Evolutionary conservation across 2,113 vertebrate genomes (phyloP), one percentile per base, ranked within the genome.

Genomic region (Saimiri boliviensis): DNA sequence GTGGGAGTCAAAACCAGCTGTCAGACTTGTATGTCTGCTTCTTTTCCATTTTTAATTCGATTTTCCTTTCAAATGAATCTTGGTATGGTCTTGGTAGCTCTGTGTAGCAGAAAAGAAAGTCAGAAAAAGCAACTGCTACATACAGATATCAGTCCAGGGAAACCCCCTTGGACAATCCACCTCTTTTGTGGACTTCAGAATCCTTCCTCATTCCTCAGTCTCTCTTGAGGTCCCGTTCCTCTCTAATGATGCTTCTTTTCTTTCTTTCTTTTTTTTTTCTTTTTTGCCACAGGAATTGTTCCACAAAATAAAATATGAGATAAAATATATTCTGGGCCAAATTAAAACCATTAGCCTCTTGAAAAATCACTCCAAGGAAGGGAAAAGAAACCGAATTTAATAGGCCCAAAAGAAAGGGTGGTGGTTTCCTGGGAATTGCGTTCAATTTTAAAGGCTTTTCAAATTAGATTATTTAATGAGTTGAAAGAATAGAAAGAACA

Each of bases 1-100:
- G 95, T 95, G 94, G 97, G 95, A 95, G 97, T 97, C 96, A 95
- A 97, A 96, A 93, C 74, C 94, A 93, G 93, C 95, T 96, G 97
- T 97, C 97, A 98, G 96, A 56, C 32, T 73, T 84, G 45, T 87
- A 93, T 74, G 49, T 90, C 95, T 98, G 97, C 87, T 97, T 98
- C 97, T 96, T 98, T 86, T 98, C 97, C 52, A 56, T 81, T 81
- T 94, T 97, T 95, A 94, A 92, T 95, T 96, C 89, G 76, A 47
- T 93, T 91, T 92, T 85, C 81, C 81, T 79, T 96, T 80, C 91
- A 49, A 56, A 58, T 63, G 89, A 96, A 45, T 88, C 37, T 66
- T 27, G 16, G 47, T 77, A n/a, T 56, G 60, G 71, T 85, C 52
- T 66, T 66, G 5, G 76, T 56, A 95, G 84, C n/a, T 93, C 79